phyloP scores from a whole-genome alignment of 2,113 vertebrate genomes.

The Casuarius casuarius region DNA sequence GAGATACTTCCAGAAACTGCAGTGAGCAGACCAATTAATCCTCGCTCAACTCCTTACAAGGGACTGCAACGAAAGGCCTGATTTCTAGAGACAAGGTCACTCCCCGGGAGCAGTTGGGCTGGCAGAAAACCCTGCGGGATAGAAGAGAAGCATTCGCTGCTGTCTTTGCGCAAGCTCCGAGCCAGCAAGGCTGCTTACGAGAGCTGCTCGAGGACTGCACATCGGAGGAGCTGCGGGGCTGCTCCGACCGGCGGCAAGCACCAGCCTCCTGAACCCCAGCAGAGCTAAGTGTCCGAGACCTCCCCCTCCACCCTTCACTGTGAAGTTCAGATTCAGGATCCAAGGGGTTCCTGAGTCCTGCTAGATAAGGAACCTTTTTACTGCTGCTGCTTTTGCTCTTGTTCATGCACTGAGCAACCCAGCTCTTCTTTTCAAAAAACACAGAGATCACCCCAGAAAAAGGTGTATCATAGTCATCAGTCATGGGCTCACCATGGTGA shows the following conservation, averaged over 20 bases:
- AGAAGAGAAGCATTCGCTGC: not conserved
- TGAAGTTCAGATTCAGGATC: not conserved
- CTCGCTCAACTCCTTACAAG: slow-evolving; percentile 65
- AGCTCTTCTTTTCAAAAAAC: not conserved
- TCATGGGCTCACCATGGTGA: not conserved
- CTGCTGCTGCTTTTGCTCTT: not conserved
- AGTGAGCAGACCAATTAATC: slow-evolving; percentile 66
- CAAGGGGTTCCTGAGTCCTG: not conserved
- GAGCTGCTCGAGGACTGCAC: not conserved
- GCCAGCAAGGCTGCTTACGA: slow-evolving; percentile 23
- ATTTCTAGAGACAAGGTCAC: slow-evolving; percentile 69
- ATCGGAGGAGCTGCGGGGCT: not conserved
- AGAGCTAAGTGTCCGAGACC: not conserved
- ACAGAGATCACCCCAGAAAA: not conserved
- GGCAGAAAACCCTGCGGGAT: slow-evolving; percentile 49
- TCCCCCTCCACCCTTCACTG: not conserved
- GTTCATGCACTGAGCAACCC: not conserved
- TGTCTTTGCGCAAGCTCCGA: slow-evolving; percentile 35
- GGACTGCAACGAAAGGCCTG: slow-evolving; percentile 60
- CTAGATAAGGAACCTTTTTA: not conserved
- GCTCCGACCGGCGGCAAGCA: not conserved
- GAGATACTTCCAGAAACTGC: slow-evolving; percentile 66
- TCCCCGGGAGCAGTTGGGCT: slow-evolving; percentile 61
- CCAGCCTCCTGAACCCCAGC: not conserved
- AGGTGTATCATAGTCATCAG: not conserved